A percentile compares a stretch with the other conserved stretches of the same genome.
These are phyloP conservation scores for Benthosema pterotum DNA, from an alignment of 2,797 vertebrate genomes.

Conservation along the genomic window DNA sequence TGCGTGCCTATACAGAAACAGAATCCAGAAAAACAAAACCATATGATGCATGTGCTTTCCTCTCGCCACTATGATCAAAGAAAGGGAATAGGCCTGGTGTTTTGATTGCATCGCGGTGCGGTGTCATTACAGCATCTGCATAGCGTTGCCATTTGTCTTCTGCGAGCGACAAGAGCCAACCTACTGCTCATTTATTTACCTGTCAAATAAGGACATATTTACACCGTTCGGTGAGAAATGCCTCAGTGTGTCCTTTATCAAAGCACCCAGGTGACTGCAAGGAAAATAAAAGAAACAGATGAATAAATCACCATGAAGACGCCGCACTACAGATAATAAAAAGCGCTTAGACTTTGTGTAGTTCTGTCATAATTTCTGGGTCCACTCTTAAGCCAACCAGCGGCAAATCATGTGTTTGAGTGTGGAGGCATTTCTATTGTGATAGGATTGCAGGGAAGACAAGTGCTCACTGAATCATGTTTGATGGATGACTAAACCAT, in stretches of 20 bases:
- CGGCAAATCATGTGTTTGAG: too few relatives aligned
- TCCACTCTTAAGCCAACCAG: too few relatives aligned
- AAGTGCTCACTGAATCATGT: too few relatives aligned
- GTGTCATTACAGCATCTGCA: constrained; percentile 69
- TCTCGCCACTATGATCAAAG: constrained; percentile 59
- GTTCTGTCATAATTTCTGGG: too few relatives aligned
- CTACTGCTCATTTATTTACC: constrained; percentile 56
- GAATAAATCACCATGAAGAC: too few relatives aligned
- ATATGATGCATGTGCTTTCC: constrained; percentile 61
- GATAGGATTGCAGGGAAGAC: too few relatives aligned
- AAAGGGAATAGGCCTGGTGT: constrained; percentile 44
- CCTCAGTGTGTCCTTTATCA: constrained; percentile 6
- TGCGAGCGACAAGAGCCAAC: constrained; percentile 60
- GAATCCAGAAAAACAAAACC: constrained; percentile 38
- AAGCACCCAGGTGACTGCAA: too few relatives aligned
- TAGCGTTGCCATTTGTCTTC: constrained; percentile 59
- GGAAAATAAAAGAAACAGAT: too few relatives aligned
- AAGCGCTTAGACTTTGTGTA: too few relatives aligned
- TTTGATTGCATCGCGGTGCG: constrained; percentile 59
- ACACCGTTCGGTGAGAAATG: constrained; percentile 34
- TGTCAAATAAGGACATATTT: constrained; percentile 50
- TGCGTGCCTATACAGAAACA: constrained; percentile 7
- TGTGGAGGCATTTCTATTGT: too few relatives aligned
- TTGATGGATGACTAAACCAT: too few relatives aligned
- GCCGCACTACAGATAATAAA: too few relatives aligned